These are phyloP conservation scores for Dicranocentrus wangi DNA, from an alignment of 2,888 invertebrate species.

Conservation along the genomic window DNA sequence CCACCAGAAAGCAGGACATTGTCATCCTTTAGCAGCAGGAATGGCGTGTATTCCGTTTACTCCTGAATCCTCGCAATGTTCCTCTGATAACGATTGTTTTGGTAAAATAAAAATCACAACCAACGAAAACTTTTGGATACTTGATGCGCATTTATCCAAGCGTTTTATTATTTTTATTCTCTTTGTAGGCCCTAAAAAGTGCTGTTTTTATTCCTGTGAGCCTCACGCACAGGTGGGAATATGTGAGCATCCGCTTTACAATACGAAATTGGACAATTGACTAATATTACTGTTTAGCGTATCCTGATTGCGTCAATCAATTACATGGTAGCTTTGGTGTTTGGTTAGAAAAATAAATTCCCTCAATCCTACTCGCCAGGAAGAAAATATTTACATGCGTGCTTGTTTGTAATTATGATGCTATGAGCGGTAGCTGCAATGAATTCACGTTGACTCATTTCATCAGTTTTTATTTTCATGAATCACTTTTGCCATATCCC, in stretches of 20 bases:
- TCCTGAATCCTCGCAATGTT: constrained; percentile 31
- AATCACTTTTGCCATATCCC: too few species aligned
- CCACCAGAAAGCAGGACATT: constrained; percentile 19
- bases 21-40: constrained; percentile 35
- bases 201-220: constrained; percentile 55
- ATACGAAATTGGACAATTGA: background rate
- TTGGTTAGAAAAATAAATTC: too few species aligned
- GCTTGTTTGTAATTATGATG: too few species aligned
- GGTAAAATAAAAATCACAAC: constrained; percentile 27
- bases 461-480: too few species aligned
- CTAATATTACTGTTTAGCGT: background rate
- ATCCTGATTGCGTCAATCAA: too few species aligned
- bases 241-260: constrained; percentile 42
- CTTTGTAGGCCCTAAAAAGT: constrained; percentile 57
- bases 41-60: constrained; percentile 22
- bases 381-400: too few species aligned
- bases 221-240: constrained; percentile 41
- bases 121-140: background rate
- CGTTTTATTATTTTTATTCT: too few species aligned
- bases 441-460: too few species aligned
- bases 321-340: too few species aligned
- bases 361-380: too few species aligned
- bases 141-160: background rate
- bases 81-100: constrained; percentile 36
- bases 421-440: too few species aligned